Base-by-base conservation (phyloP, 1,140 invertebrate species). In the Drosophila pruinosa region DNA sequence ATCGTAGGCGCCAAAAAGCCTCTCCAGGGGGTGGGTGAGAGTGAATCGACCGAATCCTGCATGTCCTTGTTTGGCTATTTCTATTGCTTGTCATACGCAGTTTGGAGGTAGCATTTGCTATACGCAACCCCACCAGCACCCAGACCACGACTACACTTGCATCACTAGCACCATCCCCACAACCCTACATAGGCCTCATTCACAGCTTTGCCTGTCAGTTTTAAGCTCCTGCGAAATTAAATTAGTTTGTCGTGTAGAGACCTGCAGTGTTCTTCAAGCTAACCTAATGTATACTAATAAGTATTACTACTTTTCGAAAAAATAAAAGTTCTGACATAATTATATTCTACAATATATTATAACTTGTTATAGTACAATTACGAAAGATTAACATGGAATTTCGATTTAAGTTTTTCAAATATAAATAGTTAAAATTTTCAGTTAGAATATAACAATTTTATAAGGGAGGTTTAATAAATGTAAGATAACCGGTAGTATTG, bases 1-100 rank as follows among this genome's bases (percentile, higher is more conserved):
- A 53, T 61, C 62, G 58, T 73, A 83, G 80, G 80, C 67, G 80
- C 67, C 78, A 52, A 85, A 83, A 85, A 86, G 81, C 77, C 73
- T 81, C 57, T 53, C 65, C 28, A 59, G 24, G 8, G 28, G n/a
- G 28, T n/a, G n/a, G n/a, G n/a, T n/a, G 28, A 10, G 14, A 36
- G 17, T 48, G 45, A 43, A 62, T 36, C 45, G 31, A 41, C 12
- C 56, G 28, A 10, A 34, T 2, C 36, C 14, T 21, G 15, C 15
- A 0, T 6, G 3, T 12, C 21, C 21, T 6, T n/a, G 5, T 19
- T 8, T 12, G 8, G 48, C 67, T 22, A 54, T 70, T 72, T 67
- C 63, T 74, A 61, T 79, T 63, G 68, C 79, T 85, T 85, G 80
- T 76, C 72, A 73, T 53, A 85, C 64, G 57, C 78, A 82, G 71